phyloP scores from a whole-genome alignment of 2,113 vertebrate genomes.

The Chlamydotis undulata region DNA sequence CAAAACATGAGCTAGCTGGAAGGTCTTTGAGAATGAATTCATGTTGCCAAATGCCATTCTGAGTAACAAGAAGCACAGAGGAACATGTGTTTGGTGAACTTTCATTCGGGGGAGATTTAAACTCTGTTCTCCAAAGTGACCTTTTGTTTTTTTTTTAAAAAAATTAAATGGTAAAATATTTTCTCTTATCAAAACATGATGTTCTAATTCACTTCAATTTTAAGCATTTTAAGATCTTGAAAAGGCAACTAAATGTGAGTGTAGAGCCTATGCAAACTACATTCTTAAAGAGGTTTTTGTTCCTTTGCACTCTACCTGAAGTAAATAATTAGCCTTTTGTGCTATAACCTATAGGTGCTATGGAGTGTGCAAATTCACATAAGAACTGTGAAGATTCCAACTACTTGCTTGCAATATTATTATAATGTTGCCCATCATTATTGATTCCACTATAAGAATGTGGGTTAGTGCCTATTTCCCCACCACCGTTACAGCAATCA shows the following conservation, averaged over 20 bases:
- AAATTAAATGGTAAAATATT: not conserved
- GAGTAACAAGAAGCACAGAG: not conserved
- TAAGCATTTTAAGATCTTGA: not conserved
- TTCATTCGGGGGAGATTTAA: not conserved
- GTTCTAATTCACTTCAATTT: not conserved
- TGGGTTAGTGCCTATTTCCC: not conserved
- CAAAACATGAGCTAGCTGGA: not conserved
- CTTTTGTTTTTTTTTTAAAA: not conserved
- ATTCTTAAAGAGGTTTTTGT: not conserved
- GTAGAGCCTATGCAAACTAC: not conserved
- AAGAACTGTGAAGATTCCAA: not conserved
- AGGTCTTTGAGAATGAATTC: not conserved
- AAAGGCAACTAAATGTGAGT: not conserved
- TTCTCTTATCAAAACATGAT: not conserved
- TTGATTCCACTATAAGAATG: not conserved
- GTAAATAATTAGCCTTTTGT: not conserved
- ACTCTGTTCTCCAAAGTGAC: not conserved
- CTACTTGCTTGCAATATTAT: not conserved
- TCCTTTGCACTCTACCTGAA: not conserved
- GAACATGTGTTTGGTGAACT: not conserved
- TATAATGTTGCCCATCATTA: not conserved
- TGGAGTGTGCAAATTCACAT: not conserved
- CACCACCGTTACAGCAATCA: not conserved
- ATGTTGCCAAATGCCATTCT: not conserved
- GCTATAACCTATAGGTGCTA: not conserved